Evolutionary conservation across 2,113 vertebrate species (phyloP), one percentile per base, ranked within the genome.

Genomic region (Plectropomus leopardus): DNA sequence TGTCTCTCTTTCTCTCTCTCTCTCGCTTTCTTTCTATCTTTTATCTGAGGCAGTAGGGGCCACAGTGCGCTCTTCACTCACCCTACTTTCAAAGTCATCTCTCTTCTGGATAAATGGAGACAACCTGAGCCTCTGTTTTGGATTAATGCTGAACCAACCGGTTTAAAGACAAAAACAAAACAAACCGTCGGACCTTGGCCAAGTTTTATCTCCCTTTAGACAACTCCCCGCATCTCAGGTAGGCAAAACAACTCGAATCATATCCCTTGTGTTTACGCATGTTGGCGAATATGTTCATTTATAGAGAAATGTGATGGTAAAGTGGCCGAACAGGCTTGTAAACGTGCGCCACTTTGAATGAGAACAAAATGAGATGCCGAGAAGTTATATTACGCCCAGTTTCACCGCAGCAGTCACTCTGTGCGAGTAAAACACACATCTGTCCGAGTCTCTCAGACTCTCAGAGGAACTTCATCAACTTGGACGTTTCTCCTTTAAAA

Each of bases 31-130:
- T 26, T 11, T 63, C 17, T 47, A 50, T 71, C 3, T 19, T 40
- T 40, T 8, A 19, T 34, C 30, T 45, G 54, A 55, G 34, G 4
- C 72, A 15, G 36, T 65, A 51, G 24, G 61, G 15, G 63, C 63
- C 59, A 23, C 44, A 32, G 65, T 61, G 68, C 67, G 54, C 44
- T 58, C 63, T 21, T 19, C 26, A 16, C 13, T 3, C 36, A 40
- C 8, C 36, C 36, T 40, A 65, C 40, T 68, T 21, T 34, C 30
- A 42, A 61, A 55, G 59, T 64, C 51, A 9, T 19, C 36, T 66
- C 24, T 58, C 17, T 77, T 10, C 28, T 16, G 58, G 63, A 80
- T 55, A 72, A 60, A 92, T 92, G 91, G 88, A 90, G 53, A 85
- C 79, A 51, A 91, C 74, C 15, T 89, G 80, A 84, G 53, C 30